These are phyloP conservation scores for Saccostrea glomerata DNA, from an alignment of 1,140 invertebrate species.

Conservation along the genomic window DNA sequence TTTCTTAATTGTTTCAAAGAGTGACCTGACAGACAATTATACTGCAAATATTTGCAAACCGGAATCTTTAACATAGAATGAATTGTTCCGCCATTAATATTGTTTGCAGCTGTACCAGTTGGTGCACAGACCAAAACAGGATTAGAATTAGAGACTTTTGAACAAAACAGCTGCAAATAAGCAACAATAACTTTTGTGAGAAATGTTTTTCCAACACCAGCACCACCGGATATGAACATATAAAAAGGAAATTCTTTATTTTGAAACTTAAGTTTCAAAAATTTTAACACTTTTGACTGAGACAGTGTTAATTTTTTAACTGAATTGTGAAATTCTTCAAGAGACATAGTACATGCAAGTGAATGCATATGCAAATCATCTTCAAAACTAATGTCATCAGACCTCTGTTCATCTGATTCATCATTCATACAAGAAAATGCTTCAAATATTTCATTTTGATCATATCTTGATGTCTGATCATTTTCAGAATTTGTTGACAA, in stretches of 20 bases:
- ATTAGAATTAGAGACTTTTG: not conserved
- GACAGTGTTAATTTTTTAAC: not conserved
- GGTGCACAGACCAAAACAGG: conserved; percentile 55
- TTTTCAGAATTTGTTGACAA: too few species aligned
- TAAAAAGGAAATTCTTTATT: not conserved
- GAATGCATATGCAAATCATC: too few species aligned
- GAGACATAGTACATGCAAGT: too few species aligned
- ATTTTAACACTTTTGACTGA: conserved; percentile 21
- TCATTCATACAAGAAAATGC: too few species aligned
- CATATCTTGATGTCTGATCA: too few species aligned
- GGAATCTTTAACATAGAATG: conserved; percentile 45
- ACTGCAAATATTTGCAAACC: conserved; percentile 12
- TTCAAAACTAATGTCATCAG: too few species aligned
- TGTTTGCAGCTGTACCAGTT: conserved; percentile 53
- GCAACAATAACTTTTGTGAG: conserved; percentile 30
- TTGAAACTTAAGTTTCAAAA: conserved; percentile 20
- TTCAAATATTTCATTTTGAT: too few species aligned
- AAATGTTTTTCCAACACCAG: conserved; percentile 55
- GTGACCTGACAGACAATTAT: not conserved
- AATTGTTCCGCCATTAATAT: conserved; percentile 52
- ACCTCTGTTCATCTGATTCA: too few species aligned
- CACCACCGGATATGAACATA: conserved; percentile 59
- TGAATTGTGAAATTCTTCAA: too few species aligned
- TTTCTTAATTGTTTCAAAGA: not conserved
- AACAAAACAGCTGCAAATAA: conserved; percentile 32